These are phyloP conservation scores for Sminthurides aquaticus DNA, from an alignment of 2,888 invertebrate genomes.

Conservation along the genomic window DNA sequence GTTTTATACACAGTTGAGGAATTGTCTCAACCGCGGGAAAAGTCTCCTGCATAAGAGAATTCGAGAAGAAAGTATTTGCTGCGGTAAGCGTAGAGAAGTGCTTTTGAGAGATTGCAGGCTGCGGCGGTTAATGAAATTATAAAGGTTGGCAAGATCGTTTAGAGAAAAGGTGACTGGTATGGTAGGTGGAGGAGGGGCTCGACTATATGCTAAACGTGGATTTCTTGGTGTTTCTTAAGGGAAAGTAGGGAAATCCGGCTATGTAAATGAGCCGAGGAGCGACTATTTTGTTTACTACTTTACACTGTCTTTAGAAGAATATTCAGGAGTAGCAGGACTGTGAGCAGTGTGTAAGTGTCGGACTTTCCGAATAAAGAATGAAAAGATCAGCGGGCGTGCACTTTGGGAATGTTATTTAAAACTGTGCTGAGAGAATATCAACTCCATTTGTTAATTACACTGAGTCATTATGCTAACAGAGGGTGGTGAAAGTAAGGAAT, in stretches of 20 bases:
- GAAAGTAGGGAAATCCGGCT: neutral
- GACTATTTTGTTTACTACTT: neutral
- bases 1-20: neutral
- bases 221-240: too few species aligned
- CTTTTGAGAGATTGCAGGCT: too few species aligned
- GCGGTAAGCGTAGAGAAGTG: too few species aligned
- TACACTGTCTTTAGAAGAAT: too few species aligned
- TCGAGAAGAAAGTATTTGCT: too few species aligned
- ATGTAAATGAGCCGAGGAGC: neutral
- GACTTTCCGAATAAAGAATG: too few species aligned
- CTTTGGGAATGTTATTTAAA: neutral
- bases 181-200: neutral
- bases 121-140: slow-evolving; percentile 5
- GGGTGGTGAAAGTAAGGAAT: neutral
- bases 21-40: too few species aligned
- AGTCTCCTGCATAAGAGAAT: too few species aligned
- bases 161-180: neutral
- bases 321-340: too few species aligned
- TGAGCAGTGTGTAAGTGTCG: too few species aligned
- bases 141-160: neutral
- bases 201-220: too few species aligned
- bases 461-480: neutral
- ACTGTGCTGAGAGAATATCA: neutral
- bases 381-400: too few species aligned
- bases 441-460: neutral